Conservation (phyloP, 1,140 invertebrate genomes). For the Choristoneura fumiferana region DNA sequence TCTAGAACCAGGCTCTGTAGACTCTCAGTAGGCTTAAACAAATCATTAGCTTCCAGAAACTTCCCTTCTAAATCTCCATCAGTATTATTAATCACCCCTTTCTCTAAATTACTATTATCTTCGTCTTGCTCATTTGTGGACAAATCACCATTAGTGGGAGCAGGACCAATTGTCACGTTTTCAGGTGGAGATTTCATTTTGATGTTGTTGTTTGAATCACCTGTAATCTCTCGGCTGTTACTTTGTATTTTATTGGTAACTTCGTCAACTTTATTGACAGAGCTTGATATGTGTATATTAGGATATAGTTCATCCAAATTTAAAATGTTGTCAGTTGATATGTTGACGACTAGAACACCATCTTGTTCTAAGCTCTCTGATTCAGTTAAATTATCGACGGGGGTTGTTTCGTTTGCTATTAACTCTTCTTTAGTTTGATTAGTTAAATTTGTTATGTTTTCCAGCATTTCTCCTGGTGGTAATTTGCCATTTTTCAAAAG, state of each 20-base stretch:
- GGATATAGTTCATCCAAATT: constrained; percentile 69
- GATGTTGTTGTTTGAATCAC: constrained; percentile 70
- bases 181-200: constrained; percentile 65
- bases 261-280: constrained; percentile 68
- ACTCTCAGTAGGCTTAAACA: constrained; percentile 63
- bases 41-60: constrained; percentile 46
- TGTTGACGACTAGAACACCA: constrained; percentile 72
- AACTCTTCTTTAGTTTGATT: constrained; percentile 41
- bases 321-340: constrained; percentile 71
- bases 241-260: constrained; percentile 76
- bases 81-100: constrained; percentile 48
- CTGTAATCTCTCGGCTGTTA: constrained; percentile 75
- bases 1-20: constrained; percentile 55
- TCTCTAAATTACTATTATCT: constrained; percentile 41
- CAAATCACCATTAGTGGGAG: constrained; percentile 68
- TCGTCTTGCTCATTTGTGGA: constrained; percentile 54
- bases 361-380: constrained; percentile 75
- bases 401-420: constrained; percentile 24
- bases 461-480: constrained; percentile 52
- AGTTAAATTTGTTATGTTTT: constrained; percentile 34
- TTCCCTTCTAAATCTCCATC: constrained; percentile 42
- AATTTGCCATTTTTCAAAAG: constrained; percentile 67
- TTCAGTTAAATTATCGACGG: constrained; percentile 64
- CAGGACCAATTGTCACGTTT: constrained; percentile 64
- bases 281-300: constrained; percentile 53